Conservation (phyloP, 2,797 vertebrate genomes). For the Lindbergichthys nudifrons region DNA sequence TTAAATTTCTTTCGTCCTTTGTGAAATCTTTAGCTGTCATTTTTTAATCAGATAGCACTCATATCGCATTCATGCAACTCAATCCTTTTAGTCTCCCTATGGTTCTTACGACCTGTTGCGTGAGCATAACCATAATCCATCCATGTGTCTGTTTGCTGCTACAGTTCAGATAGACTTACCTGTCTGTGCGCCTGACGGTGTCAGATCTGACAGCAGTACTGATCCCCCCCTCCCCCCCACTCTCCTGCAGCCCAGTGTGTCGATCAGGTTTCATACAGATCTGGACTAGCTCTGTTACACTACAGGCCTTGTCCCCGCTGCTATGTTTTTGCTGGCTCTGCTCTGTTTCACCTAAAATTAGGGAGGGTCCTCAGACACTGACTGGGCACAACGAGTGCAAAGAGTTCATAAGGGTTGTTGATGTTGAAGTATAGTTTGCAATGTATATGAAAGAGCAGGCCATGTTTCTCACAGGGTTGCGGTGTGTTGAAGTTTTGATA, state of each 20-base stretch:
- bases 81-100: neutral
- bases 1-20: neutral
- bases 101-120: constrained; percentile 24
- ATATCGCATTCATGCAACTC: neutral
- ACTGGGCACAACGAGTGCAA: constrained; percentile 38
- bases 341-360: constrained; percentile 63
- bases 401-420: constrained; percentile 39
- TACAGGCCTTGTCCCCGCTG: constrained; percentile 58
- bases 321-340: constrained; percentile 57
- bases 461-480: constrained; percentile 5
- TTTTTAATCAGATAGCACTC: constrained; percentile 28
- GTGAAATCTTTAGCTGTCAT: constrained; percentile 24
- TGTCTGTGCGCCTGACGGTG: constrained; percentile 18
- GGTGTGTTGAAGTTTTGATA: neutral
- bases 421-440: constrained; percentile 21
- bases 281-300: constrained; percentile 68
- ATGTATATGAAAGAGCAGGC: constrained; percentile 21
- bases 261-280: constrained; percentile 63
- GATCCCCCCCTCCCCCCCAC: constrained; percentile 46
- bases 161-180: constrained; percentile 54
- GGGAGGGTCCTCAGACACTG: constrained; percentile 48
- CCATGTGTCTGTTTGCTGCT: constrained; percentile 22
- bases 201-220: constrained; percentile 42
- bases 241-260: constrained; percentile 26
- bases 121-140: constrained; percentile 25